Conservation (phyloP, 1,140 invertebrate genomes). For the Procambarus virginalis region DNA sequence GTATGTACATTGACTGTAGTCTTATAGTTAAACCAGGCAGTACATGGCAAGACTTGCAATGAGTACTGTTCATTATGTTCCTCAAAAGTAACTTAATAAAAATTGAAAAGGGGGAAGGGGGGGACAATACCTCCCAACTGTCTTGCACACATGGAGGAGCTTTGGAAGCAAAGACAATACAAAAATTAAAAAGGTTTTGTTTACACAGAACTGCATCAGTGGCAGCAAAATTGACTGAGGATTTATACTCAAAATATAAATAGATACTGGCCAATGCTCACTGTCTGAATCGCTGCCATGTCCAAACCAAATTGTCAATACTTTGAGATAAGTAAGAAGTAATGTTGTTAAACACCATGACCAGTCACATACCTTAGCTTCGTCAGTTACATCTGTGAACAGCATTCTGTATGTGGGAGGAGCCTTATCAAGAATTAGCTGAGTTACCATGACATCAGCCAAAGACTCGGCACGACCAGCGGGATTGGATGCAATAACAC, state of each 20-base stretch:
- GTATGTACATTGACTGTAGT: constrained; percentile 13
- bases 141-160: not conserved
- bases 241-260: no score
- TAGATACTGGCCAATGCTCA: not conserved
- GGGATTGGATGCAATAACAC: constrained; percentile 82
- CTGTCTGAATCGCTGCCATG: not conserved
- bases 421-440: constrained; percentile 54
- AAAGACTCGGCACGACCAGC: constrained; percentile 86
- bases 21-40: constrained; percentile 7
- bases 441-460: constrained; percentile 83
- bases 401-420: constrained; percentile 46
- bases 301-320: not conserved
- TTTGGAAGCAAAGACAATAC: no score
- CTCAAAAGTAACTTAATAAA: no score
- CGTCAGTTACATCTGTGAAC: constrained; percentile 60
- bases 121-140: not conserved
- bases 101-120: no score
- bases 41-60: constrained; percentile 19
- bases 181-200: no score
- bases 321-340: not conserved
- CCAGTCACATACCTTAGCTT: constrained; percentile 52
- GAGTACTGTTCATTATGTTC: no score
- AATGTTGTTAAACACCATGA: not conserved
- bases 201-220: no score
- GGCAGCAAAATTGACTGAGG: no score